A percentile compares a stretch with the other conserved stretches of the same genome.
These are phyloP conservation scores for Sturnira hondurensis DNA, from an alignment of 2,113 vertebrate species.

Conservation along the genomic window DNA sequence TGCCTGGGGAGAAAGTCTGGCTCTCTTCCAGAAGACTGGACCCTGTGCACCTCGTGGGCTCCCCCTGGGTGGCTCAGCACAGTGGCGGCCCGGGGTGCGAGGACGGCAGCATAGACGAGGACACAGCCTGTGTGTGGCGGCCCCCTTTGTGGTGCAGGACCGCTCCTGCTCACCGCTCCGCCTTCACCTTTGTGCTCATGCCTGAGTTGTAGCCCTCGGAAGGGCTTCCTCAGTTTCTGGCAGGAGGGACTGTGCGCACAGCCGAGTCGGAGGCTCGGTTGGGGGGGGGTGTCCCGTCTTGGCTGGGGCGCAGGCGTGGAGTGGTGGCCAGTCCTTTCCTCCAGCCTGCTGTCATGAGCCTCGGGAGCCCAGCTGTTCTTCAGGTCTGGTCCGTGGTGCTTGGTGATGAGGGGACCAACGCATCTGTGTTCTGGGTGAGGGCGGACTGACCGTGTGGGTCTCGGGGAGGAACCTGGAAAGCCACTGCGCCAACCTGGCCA, in stretches of 20 bases:
- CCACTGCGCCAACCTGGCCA: background rate
- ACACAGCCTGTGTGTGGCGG: too few species aligned
- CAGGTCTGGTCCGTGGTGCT: fast-evolving
- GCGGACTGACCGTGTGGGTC: background rate
- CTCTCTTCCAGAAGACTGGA: background rate
- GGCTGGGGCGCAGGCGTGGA: background rate
- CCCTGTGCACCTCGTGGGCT: fast-evolving
- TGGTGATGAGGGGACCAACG: background rate
- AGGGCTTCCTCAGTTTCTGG: background rate
- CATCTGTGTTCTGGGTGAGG: too few species aligned
- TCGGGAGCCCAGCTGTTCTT: background rate
- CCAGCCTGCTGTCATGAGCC: background rate
- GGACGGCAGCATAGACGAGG: background rate
- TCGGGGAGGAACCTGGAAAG: background rate
- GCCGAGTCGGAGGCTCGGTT: background rate
- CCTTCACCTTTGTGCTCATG: too few species aligned
- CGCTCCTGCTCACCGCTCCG: fast-evolving
- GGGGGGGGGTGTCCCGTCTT: fast-evolving
- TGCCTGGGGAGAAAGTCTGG: too few species aligned
- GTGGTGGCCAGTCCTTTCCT: too few species aligned
- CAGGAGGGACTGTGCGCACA: too few species aligned
- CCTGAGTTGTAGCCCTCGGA: background rate
- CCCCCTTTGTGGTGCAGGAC: fast-evolving
- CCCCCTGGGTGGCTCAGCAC: background rate
- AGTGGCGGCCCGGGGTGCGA: background rate